Evolutionary conservation across 2,888 invertebrate genomes (phyloP).

Genomic region (Ferrisia virgata): DNA sequence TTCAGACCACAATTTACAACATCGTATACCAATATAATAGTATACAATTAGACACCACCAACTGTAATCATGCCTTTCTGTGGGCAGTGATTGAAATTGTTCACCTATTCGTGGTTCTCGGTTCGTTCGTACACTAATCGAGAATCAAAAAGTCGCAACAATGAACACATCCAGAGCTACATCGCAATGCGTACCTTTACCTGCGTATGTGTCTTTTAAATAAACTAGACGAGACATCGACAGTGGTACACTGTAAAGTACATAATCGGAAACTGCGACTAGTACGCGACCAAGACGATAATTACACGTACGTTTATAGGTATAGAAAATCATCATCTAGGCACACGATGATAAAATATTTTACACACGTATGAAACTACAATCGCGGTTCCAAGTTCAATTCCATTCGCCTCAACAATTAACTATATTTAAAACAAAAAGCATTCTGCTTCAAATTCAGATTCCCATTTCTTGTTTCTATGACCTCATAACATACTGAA

Average conservation of each 20-base stretch:
- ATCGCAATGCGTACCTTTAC: not conserved
- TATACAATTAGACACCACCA: too few relatives aligned
- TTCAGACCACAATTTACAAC: too few relatives aligned
- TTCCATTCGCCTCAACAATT: not conserved
- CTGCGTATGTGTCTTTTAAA: not conserved
- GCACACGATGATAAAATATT: slow-evolving; percentile 11
- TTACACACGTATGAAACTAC: slow-evolving; percentile 1
- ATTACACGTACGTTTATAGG: not conserved
- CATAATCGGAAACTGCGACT: not conserved
- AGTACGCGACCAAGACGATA: not conserved
- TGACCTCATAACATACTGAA: slow-evolving; percentile 28
- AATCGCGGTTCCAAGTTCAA: not conserved
- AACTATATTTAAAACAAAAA: slow-evolving; percentile 26
- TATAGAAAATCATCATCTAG: not conserved
- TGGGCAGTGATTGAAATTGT: too few relatives aligned
- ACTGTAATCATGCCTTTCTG: too few relatives aligned
- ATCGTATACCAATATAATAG: too few relatives aligned
- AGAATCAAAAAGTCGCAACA: too few relatives aligned
- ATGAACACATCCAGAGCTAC: too few relatives aligned
- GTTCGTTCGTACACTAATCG: too few relatives aligned
- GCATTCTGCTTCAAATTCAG: slow-evolving; percentile 16
- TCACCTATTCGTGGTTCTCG: too few relatives aligned
- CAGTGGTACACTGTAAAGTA: not conserved
- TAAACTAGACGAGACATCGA: too few relatives aligned
- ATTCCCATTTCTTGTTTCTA: slow-evolving; percentile 21